phyloP scores from a whole-genome alignment of 1,140 invertebrate species.

The Varroa destructor region DNA sequence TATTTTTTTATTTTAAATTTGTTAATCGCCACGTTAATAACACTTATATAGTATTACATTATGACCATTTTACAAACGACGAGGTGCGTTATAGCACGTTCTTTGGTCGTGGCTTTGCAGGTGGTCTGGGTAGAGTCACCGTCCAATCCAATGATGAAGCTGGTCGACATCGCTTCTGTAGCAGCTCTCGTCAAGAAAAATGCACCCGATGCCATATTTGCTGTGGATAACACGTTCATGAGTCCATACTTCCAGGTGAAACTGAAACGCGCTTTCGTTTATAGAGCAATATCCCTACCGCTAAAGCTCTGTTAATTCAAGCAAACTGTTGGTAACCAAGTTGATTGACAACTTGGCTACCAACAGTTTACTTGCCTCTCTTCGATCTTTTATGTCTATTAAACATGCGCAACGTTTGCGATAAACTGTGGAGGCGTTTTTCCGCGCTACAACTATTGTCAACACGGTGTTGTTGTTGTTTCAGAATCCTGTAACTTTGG shows the following conservation, averaged over 20 bases:
- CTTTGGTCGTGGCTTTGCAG: constrained; percentile 44
- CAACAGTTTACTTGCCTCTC: too few species aligned
- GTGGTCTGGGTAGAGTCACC: constrained; percentile 94
- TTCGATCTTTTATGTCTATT: too few species aligned
- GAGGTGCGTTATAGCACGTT: too few species aligned
- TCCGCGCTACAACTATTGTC: too few species aligned
- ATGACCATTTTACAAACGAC: too few species aligned
- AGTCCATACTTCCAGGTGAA: constrained; percentile 78
- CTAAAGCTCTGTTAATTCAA: constrained; percentile 33
- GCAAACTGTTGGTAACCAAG: neutral
- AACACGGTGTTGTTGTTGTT: constrained; percentile 9
- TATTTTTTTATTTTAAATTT: too few species aligned
- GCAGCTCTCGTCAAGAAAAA: constrained; percentile 49
- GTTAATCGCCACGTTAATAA: too few species aligned
- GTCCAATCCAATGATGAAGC: constrained; percentile 87
- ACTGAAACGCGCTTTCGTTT: neutral
- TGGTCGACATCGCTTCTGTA: constrained; percentile 72
- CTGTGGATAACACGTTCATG: constrained; percentile 94
- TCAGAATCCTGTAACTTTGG: constrained; percentile 68
- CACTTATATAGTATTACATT: too few species aligned
- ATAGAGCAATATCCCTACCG: constrained; percentile 27
- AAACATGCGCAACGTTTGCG: too few species aligned
- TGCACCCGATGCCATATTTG: constrained; percentile 57
- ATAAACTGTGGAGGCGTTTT: too few species aligned
- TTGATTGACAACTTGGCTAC: too few species aligned